A percentile compares a stretch with the other conserved stretches of the same genome.
These are phyloP conservation scores for Zaprionus vittiger DNA, from an alignment of 1,140 invertebrate species.

Conservation along the genomic window DNA sequence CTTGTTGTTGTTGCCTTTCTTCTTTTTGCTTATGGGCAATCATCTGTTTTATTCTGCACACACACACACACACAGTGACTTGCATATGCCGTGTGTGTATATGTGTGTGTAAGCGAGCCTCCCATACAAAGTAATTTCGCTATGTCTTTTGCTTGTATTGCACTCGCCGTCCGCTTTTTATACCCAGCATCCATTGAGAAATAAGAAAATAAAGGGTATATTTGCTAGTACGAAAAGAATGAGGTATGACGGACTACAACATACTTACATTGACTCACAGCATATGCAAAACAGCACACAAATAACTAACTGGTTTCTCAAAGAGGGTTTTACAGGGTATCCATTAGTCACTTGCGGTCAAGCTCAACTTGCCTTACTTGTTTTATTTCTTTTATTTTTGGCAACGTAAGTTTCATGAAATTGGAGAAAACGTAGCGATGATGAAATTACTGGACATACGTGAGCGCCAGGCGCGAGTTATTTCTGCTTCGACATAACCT, in stretches of 20 bases:
- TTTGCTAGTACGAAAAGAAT: not conserved
- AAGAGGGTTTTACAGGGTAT: slow-evolving; percentile 53
- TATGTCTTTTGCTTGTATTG: slow-evolving; percentile 68
- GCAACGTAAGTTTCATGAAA: slow-evolving; percentile 71
- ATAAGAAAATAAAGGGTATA: not conserved
- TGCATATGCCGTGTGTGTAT: slow-evolving; percentile 29
- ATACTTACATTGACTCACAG: not conserved
- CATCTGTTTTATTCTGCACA: slow-evolving; percentile 79
- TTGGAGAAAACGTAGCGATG: slow-evolving; percentile 79
- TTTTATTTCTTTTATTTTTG: slow-evolving; percentile 41
- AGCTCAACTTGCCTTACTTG: not conserved
- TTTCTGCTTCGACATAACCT: slow-evolving; percentile 10
- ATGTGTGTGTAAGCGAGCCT: slow-evolving; percentile 30
- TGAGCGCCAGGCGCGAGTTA: slow-evolving; percentile 14
- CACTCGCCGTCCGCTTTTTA: slow-evolving; percentile 75
- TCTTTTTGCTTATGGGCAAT: slow-evolving; percentile 78
- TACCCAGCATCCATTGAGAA: slow-evolving; percentile 27
- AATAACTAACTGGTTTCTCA: not conserved
- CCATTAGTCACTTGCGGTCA: slow-evolving; percentile 9
- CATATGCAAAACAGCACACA: not conserved
- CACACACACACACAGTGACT: slow-evolving; percentile 40
- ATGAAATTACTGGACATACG: slow-evolving; percentile 79
- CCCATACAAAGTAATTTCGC: slow-evolving; percentile 66
- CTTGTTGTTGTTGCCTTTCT: slow-evolving; percentile 33
- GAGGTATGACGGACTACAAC: not conserved